Conservation (phyloP, 2,888 invertebrate species). For the Hirudinaria manillensis region DNA sequence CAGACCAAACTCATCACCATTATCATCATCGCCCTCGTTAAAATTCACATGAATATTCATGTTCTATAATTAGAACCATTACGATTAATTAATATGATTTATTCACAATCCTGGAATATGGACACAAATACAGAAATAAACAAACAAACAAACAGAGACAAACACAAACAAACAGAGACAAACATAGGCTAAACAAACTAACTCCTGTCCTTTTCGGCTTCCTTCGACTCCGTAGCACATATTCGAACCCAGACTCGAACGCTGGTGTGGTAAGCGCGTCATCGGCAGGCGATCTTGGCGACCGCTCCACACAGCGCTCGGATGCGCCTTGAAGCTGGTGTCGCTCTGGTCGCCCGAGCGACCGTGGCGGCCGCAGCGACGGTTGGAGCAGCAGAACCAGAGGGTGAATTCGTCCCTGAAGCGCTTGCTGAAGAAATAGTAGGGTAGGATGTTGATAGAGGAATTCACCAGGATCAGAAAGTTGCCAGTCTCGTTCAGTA, state of each 20-base stretch:
- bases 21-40: not conserved
- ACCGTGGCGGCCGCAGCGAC: slow-evolving; percentile 42
- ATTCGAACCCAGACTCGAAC: too few species aligned
- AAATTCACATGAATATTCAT: not conserved
- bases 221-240: too few species aligned
- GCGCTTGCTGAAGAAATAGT: slow-evolving; percentile 53
- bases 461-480: slow-evolving; percentile 53
- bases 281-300: too few species aligned
- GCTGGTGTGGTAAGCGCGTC: too few species aligned
- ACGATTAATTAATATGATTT: too few species aligned
- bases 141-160: not conserved
- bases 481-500: slow-evolving; percentile 51
- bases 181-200: not conserved
- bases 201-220: not conserved
- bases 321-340: not conserved
- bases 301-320: too few species aligned
- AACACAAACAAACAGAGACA: too few species aligned
- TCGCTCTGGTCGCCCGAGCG: not conserved
- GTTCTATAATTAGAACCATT: too few species aligned
- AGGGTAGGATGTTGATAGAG: slow-evolving; percentile 54
- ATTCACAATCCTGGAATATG: too few species aligned
- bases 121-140: too few species aligned
- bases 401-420: slow-evolving; percentile 51
- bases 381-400: slow-evolving; percentile 47
- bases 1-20: not conserved